Base-by-base conservation (phyloP, 1,140 invertebrate genomes). In the Drosophila guanche region DNA sequence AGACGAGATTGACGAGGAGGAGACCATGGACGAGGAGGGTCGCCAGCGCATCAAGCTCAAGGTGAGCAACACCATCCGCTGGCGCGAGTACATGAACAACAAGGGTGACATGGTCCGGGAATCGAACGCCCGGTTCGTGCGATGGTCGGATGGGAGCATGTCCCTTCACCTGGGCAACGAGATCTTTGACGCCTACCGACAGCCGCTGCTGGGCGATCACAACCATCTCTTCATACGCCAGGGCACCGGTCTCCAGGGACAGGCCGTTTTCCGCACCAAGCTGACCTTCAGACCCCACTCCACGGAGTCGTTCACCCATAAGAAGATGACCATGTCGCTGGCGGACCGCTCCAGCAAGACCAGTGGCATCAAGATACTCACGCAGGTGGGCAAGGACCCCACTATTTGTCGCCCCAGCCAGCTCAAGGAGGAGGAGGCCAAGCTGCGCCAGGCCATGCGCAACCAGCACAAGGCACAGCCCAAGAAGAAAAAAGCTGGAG, bases 1-100 rank as follows among this genome's bases (percentile, higher is more conserved):
- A 92, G 98, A 99, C 93, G 99, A 99, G 93, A 98, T 99, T 76
- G 98, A 99, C 90, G 99, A 99, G 85, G 98, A 99, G 92, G 98
- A 99, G 92, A 97, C 98, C 0, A 93, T 99, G 51, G 98, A 99
- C 92, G 99, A 99, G 91, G 99, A 99, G 93, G 99, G 99, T 81
- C 92, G 98, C 67, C 96, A 97, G n/a, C 95, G 96, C 56, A 92
- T 97, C 33, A 98, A 98, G 92, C 91, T 98, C 10, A 97, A 98
- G 93, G 98, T 99, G 5, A 99, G 99, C 92, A 99, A 99, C 91
- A 99, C 98, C 0, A 97, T 99, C 45, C 93, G 98, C 46, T 99
- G 99, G 99, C 93, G 97, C n/a, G 96, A 96, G 23, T 93, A 92
- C 3, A 95, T 97, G 89, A 95, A 97, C 81, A 95, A 97, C 27